Percentiles rank a stretch among this genome's conserved stretches.
phyloP scores from a whole-genome alignment of 2,113 vertebrate genomes.

The Chionis minor region DNA sequence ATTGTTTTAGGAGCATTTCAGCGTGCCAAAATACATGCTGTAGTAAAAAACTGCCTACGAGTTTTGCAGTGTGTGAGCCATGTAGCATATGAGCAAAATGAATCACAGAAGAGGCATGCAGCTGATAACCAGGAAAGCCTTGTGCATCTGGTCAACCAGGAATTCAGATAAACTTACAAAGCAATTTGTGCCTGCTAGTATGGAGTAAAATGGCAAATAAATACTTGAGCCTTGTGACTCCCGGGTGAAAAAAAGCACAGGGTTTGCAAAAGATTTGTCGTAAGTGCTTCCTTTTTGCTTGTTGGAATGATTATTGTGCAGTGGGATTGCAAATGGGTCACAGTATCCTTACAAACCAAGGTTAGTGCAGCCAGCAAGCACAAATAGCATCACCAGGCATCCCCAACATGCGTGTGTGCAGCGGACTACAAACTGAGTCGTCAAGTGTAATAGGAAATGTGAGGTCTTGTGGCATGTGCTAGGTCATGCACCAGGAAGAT shows the following conservation, averaged over 20 bases:
- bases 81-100: not conserved
- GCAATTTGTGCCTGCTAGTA: not conserved
- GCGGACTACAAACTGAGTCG: not conserved
- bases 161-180: not conserved
- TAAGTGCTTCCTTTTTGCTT: not conserved
- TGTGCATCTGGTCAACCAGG: not conserved
- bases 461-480: not conserved
- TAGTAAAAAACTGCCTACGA: not conserved
- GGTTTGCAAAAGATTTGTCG: not conserved
- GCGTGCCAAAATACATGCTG: not conserved
- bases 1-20: not conserved
- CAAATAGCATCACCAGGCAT: not conserved
- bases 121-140: not conserved
- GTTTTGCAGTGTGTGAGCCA: fast-evolving
- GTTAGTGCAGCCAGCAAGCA: not conserved
- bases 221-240: not conserved
- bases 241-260: not conserved
- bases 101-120: not conserved
- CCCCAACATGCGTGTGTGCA: fast-evolving
- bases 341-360: not conserved
- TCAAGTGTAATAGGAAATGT: not conserved
- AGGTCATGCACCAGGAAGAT: not conserved
- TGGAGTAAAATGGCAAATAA: not conserved
- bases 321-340: not conserved
- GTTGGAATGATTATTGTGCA: not conserved